Evolutionary conservation across 2,113 vertebrate genomes (phyloP).

Genomic region (Ptychochromis oligacanthus): DNA sequence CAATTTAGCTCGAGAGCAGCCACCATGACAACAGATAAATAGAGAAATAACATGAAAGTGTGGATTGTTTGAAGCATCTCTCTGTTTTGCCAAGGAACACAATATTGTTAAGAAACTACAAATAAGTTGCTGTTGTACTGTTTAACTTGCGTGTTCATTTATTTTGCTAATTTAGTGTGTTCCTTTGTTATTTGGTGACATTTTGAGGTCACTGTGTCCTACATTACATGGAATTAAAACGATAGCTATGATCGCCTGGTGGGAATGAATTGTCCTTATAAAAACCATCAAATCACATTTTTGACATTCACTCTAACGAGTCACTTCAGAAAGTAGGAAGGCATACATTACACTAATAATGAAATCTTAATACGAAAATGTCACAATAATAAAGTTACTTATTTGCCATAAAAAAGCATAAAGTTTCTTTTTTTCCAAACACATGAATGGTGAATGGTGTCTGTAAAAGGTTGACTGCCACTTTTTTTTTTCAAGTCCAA

Average conservation of each 20-base stretch:
- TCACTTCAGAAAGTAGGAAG: not conserved
- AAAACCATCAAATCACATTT: not conserved
- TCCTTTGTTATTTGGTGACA: not conserved
- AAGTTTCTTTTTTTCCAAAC: not conserved
- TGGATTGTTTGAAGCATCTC: not conserved
- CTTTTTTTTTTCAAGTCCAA: not conserved
- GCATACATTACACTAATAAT: not conserved
- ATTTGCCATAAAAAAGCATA: not conserved
- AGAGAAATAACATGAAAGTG: slow-evolving; percentile 38
- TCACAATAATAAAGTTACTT: not conserved
- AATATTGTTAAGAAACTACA: not conserved
- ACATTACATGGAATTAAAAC: not conserved
- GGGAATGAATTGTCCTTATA: not conserved
- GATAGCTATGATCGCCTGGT: not conserved
- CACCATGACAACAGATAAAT: slow-evolving; percentile 55
- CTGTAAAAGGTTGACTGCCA: not conserved
- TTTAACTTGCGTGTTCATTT: not conserved
- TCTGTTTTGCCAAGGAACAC: not conserved
- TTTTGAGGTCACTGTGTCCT: not conserved
- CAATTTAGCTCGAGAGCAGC: slow-evolving; percentile 57
- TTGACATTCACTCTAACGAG: not conserved
- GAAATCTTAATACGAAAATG: not conserved
- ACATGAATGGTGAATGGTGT: not conserved
- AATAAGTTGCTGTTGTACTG: slow-evolving; percentile 13
- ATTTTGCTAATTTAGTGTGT: not conserved